phyloP scores from a whole-genome alignment of 2,888 invertebrate genomes.

The Hydraecia micacea region DNA sequence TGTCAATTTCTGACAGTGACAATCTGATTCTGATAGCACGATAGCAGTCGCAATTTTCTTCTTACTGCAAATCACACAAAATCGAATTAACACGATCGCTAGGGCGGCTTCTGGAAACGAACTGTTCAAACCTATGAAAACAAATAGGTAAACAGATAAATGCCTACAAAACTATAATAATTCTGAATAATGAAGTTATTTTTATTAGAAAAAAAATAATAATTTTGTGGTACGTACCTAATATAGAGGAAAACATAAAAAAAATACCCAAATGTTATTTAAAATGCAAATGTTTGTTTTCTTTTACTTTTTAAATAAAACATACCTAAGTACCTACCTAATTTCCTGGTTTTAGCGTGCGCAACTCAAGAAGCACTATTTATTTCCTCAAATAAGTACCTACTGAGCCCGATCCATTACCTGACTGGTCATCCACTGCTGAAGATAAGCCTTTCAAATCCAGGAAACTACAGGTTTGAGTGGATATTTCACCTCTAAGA shows the following conservation, averaged over 20 bases:
- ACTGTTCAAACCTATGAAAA: not conserved
- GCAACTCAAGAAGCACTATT: not conserved
- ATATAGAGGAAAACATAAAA: too few relatives aligned
- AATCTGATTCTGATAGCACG: too few relatives aligned
- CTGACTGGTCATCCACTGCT: not conserved
- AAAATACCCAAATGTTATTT: too few relatives aligned
- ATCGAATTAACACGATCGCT: not conserved
- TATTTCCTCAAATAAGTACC: not conserved
- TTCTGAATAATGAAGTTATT: not conserved
- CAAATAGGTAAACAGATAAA: not conserved
- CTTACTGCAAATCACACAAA: not conserved
- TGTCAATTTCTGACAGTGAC: constrained; percentile 8
- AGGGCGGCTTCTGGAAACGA: not conserved
- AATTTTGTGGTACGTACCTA: too few relatives aligned
- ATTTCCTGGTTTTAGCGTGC: not conserved
- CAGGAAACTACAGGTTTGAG: constrained; percentile 15
- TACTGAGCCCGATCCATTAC: not conserved
- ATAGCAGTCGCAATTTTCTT: not conserved
- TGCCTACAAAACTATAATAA: not conserved
- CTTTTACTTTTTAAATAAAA: not conserved
- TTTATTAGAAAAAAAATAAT: not conserved
- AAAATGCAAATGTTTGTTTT: not conserved
- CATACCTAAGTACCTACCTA: too few relatives aligned
- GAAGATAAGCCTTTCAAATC: constrained; percentile 1
- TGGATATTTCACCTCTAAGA: too few relatives aligned